phyloP scores from a whole-genome alignment of 2,888 invertebrate genomes.

The Agrochola litura region DNA sequence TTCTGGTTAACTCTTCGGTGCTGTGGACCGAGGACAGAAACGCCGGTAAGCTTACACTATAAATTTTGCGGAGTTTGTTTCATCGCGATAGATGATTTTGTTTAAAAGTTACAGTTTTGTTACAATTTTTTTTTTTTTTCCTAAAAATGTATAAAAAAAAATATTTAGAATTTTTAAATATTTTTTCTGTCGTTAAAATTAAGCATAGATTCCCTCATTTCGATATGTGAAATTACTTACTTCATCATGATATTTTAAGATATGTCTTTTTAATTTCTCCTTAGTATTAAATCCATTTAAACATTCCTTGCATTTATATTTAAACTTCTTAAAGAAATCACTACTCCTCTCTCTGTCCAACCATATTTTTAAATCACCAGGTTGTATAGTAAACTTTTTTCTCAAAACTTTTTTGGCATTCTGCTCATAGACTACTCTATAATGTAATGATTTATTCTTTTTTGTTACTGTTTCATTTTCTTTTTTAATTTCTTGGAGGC shows the following conservation, averaged over 20 bases:
- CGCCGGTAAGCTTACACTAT: too few species aligned
- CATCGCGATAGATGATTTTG: too few species aligned
- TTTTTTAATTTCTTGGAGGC: slow-evolving; percentile 50
- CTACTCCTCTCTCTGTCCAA: slow-evolving; percentile 41
- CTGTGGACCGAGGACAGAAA: too few species aligned
- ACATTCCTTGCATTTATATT: slow-evolving; percentile 50
- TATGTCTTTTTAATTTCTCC: slow-evolving; percentile 38
- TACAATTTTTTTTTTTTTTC: too few species aligned
- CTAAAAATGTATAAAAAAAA: too few species aligned
- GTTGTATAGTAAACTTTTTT: slow-evolving; percentile 46
- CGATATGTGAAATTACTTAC: too few species aligned
- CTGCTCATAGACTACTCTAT: slow-evolving; percentile 49
- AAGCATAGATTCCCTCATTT: too few species aligned
- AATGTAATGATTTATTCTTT: slow-evolving; percentile 39
- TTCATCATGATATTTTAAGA: slow-evolving; percentile 42
- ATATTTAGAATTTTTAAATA: too few species aligned
- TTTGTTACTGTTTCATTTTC: slow-evolving; percentile 18
- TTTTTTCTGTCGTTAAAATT: too few species aligned
- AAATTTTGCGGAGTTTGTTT: too few species aligned
- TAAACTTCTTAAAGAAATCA: slow-evolving; percentile 45
- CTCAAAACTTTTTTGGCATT: slow-evolving; percentile 43
- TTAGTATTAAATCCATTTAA: slow-evolving; percentile 41
- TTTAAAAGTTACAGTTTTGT: too few species aligned
- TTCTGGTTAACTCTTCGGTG: too few species aligned
- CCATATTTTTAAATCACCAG: slow-evolving; percentile 35